Evolutionary conservation across 2,888 invertebrate genomes (phyloP), one percentile per base, ranked within the genome.

Genomic region (Tetragonula carbonaria): DNA sequence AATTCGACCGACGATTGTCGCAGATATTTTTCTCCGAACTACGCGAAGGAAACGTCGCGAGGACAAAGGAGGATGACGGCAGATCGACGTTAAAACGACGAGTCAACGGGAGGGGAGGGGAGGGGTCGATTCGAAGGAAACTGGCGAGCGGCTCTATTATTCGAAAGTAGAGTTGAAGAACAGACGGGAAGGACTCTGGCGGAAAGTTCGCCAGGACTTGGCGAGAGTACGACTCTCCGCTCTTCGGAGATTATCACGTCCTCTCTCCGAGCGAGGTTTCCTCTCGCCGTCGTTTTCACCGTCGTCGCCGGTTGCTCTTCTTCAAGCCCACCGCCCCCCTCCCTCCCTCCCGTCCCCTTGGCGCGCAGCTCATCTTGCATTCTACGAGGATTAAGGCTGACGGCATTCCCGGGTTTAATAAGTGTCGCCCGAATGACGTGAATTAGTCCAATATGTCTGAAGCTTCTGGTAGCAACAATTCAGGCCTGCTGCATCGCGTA

Each of bases 381-480:
- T 91, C 89, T 87, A 77, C 88, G 74, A 91, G 90, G 90, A 92
- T 91, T 91, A 92, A 91, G 89, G 90, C 87, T 88, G 91, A 92
- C 87, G 88, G 89, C 91, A 93, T 93, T 93, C 92, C 88, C 90
- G 89, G 91, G 92, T 92, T 93, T 93, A 93, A 93, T 93, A 93
- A 93, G 92, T 93, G 93, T 93, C 93, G 90, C 86, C 87, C 90
- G 91, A 93, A 93, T 91, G 93, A 93, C 93, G 91, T 91, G 92
- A 93, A 92, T 93, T 93, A 93, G 93, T 93, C 89, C 92, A 92
- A 93, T 92, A 92, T 92, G 91, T 93, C 91, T 90, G 88, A 91
- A 87, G 86, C 88, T 84, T 85, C 90, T 82, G 84, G 88, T 88
- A 91, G 91, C 92, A 92, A 93, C 92, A 92, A 92, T 93, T 92